These are phyloP conservation scores for Cossypha dichroa DNA, from an alignment of 2,797 vertebrate species.

Conservation along the genomic window DNA sequence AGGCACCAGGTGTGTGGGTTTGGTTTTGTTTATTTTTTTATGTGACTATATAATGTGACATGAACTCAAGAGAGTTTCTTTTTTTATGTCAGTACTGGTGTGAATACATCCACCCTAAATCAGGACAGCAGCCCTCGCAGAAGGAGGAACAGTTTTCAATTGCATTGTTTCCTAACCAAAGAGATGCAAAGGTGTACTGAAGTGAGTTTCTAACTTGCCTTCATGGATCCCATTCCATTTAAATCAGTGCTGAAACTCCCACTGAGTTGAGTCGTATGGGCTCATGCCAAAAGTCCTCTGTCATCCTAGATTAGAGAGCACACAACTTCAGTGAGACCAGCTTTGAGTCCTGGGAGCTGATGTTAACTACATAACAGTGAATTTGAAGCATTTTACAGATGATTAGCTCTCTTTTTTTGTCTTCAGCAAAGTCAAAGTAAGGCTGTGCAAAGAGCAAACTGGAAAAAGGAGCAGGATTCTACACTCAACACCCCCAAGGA, in stretches of 20 bases:
- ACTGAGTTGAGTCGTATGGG: not conserved
- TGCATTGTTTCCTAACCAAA: not conserved
- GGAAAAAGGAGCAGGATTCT: not conserved
- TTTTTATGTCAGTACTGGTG: not conserved
- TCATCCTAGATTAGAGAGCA: not conserved
- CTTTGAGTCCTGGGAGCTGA: not conserved
- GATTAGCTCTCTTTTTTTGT: not conserved
- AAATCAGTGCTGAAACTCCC: not conserved
- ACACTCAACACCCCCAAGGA: not conserved
- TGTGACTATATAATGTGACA: not conserved
- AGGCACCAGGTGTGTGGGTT: not conserved
- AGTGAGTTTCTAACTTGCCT: not conserved
- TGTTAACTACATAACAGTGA: not conserved
- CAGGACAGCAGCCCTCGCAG: accelerated
- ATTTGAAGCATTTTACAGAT: not conserved
- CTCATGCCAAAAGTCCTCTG: not conserved
- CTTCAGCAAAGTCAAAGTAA: not conserved
- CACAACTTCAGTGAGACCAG: not conserved
- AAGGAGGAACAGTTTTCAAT: not conserved
- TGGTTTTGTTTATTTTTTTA: not conserved
- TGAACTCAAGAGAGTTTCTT: not conserved
- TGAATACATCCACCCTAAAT: not conserved
- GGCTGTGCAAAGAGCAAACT: not conserved
- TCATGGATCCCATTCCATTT: not conserved
- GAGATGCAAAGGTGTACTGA: not conserved